Percentiles rank a stretch among this genome's conserved stretches.
phyloP scores from a whole-genome alignment of 2,113 vertebrate species.

The Furnarius figulus region DNA sequence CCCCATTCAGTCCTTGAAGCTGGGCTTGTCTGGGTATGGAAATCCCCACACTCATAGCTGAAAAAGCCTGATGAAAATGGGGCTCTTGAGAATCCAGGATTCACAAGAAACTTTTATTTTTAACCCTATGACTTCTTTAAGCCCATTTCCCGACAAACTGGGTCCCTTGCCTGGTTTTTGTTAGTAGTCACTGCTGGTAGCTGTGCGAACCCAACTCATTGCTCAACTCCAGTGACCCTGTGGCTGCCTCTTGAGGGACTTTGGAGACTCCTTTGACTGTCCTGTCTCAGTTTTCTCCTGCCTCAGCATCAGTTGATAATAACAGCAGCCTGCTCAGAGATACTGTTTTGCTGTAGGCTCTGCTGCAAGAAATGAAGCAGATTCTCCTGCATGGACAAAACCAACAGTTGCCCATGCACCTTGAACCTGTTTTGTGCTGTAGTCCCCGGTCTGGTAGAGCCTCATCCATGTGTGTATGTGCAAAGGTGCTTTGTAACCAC shows the following conservation, averaged over 20 bases:
- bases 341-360: background rate
- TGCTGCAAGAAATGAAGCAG: background rate
- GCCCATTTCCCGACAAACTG: background rate
- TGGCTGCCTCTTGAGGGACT: background rate
- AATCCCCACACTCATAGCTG: background rate
- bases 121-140: background rate
- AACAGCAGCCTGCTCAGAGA: background rate
- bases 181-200: background rate
- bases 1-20: background rate
- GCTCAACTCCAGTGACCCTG: background rate
- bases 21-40: background rate
- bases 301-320: background rate
- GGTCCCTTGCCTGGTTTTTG: background rate
- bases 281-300: background rate
- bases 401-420: background rate
- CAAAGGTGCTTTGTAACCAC: background rate
- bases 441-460: background rate
- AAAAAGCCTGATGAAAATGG: background rate
- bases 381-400: background rate
- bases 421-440: background rate
- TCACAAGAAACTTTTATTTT: background rate
- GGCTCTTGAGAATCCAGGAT: background rate
- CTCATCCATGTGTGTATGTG: background rate
- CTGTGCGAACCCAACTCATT: fast-evolving
- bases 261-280: background rate